Base-by-base conservation (phyloP, 2,797 vertebrate genomes). In the Naso thynnoides region DNA sequence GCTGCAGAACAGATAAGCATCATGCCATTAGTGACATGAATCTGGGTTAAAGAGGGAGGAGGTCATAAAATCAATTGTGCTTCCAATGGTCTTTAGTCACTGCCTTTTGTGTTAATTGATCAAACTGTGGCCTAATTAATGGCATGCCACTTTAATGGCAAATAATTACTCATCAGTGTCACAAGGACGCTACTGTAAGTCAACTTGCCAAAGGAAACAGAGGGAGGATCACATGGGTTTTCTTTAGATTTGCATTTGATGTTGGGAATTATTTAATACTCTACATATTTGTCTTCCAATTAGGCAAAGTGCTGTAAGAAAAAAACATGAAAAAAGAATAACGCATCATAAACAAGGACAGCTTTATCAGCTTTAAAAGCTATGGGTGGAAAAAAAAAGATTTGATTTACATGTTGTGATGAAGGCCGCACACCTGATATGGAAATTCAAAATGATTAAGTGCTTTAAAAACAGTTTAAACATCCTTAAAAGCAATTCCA, bases 51-150 rank as follows among this genome's bases (percentile, higher is more conserved):
- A 66, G 62, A 48, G 55, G 50, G 61, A 77, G 54, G 39, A 36
- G 85, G 82, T 77, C 69, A 64, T 39, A 7, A 61, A 79, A 89
- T 81, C 82, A 74, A 57, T 80, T 36, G 38, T 62, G 81, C 72
- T 76, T 75, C 42, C 63, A 76, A 65, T 13, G 23, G 53, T 69
- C 48, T 58, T 0, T 6, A 82, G 76, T 64, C 41, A 2, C 72
- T 53, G 49, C 68, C 61, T 78, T 62, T 69, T 56, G n/a, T 59
- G 52, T 53, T 81, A 81, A 44, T 76, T 79, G 77, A 86, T 82
- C 64, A 70, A 71, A 76, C 67, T 21, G 59, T 2, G 3, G 15
- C 58, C 31, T 81, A 82, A 89, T 87, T 67, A 82, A 86, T 57
- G 26, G 6, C 49, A 3, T 47, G 55, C 29, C 21, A 58, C 64